These are phyloP conservation scores for Apamea monoglypha DNA, from an alignment of 2,888 invertebrate species.

Conservation along the genomic window DNA sequence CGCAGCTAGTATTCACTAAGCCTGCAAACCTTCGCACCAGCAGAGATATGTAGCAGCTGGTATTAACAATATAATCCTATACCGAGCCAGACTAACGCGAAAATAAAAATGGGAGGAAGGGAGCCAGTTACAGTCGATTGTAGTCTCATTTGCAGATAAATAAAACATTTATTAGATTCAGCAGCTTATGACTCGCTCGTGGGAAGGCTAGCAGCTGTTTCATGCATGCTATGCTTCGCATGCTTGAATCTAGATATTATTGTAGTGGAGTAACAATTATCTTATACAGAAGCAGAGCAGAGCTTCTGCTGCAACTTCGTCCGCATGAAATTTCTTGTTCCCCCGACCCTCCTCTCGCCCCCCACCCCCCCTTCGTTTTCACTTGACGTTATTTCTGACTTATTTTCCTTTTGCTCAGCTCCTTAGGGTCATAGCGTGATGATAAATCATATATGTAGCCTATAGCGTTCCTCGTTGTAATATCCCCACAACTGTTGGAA, in stretches of 20 bases:
- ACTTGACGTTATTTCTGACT: no score
- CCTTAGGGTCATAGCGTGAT: no score
- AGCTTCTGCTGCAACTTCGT: no score
- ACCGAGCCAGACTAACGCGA: neutral
- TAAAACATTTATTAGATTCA: slow-evolving; percentile 44
- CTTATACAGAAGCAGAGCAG: no score
- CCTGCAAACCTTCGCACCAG: neutral
- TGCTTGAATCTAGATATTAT: neutral
- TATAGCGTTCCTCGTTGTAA: no score
- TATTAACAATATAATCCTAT: slow-evolving; percentile 19
- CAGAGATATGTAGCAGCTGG: neutral
- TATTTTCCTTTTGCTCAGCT: no score
- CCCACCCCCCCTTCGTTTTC: no score
- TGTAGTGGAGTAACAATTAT: neutral
- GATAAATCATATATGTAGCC: no score
- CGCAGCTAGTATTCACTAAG: neutral
- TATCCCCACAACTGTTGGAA: no score
- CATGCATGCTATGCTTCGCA: neutral
- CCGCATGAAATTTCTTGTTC: no score
- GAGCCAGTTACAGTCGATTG: slow-evolving; percentile 24
- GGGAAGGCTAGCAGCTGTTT: slow-evolving; percentile 44
- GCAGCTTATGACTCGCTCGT: slow-evolving; percentile 17
- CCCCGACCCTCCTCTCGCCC: no score
- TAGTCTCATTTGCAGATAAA: slow-evolving; percentile 51
- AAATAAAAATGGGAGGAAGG: slow-evolving; percentile 8